Base-by-base conservation (phyloP, 30 jellyfish, hydroid and myxozoan species). In the Aurelia aurita region DNA sequence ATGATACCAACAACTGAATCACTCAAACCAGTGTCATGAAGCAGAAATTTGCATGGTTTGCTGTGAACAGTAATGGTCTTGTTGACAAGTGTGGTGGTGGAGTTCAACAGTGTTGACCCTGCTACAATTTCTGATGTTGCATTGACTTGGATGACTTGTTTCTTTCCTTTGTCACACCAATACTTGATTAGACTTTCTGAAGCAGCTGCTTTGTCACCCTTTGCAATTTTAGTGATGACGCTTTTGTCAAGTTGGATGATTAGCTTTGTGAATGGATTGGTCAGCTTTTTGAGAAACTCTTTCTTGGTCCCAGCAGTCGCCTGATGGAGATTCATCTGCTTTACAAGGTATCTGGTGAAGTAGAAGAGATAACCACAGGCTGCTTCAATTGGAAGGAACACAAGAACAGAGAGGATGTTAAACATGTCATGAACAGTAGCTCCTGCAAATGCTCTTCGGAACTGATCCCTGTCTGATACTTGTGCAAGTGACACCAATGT, bases 391-490 rank as follows among this genome's bases (percentile, higher is more conserved):
- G 98, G 98, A 86, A 92, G 80, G 55, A 92, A 80, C 12, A 87
- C 89, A 27, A 87, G 79, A 32, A 92, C 98, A 20, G 95, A 71
- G 26, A 92, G 89, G 67, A 92, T 58, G 77, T 92, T 92, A 76
- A 92, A 92, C 97, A 86, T 86, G 77, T 92, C 98, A 87, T 92
- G 98, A 18, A 92, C 96, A 0, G 97, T 87, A 0, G 98, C 98
- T 6, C 97, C 98, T 46, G 98, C 98, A 77, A 92, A 92, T 12
- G 98, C 98, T 54, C 96, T 74, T 66, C 98, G 85, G 77, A 86
- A 92, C 87, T 92, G 98, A 43, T 86, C 83, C 58, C 92, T 74
- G 75, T 92, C 98, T 46, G 96, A 73, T 51, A 81, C 72, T 74
- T 92, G 98, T 3, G 97, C 97, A 59, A 92, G 84, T 19, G 98